Conservation (phyloP, 2,113 vertebrate species). For the Psophia crepitans region DNA sequence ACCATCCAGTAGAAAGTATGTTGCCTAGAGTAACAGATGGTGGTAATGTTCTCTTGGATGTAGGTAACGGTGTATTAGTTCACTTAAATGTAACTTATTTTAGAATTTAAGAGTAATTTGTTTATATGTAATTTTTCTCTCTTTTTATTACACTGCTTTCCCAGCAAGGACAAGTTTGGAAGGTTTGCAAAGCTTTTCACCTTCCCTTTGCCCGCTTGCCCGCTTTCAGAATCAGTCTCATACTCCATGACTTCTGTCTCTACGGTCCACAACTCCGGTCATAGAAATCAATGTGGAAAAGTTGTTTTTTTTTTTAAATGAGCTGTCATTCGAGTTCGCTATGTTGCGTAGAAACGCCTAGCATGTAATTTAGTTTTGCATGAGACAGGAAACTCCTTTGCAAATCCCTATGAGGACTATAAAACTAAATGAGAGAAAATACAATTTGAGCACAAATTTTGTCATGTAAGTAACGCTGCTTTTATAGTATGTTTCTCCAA, state of each 20-base stretch:
- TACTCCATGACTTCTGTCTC: slow-evolving; percentile 89
- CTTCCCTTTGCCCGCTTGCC: slow-evolving; percentile 94
- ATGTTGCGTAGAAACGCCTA: slow-evolving; percentile 23
- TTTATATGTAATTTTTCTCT: slow-evolving; percentile 96
- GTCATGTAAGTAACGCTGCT: slow-evolving; percentile 25
- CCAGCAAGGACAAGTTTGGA: slow-evolving; percentile 99
- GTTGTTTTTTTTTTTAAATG: slow-evolving; percentile 9
- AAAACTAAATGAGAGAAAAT: neutral
- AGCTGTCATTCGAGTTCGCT: slow-evolving; percentile 58
- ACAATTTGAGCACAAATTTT: neutral
- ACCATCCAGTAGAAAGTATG: slow-evolving; percentile 39
- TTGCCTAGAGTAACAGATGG: slow-evolving; percentile 51
- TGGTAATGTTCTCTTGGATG: slow-evolving; percentile 58
- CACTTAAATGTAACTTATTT: slow-evolving; percentile 72
- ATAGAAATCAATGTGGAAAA: slow-evolving; percentile 70
- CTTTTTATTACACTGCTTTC: slow-evolving; percentile 98
- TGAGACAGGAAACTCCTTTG: slow-evolving; percentile 45
- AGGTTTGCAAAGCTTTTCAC: slow-evolving; percentile 99
- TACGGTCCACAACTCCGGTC: slow-evolving; percentile 74
- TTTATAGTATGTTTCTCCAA: neutral
- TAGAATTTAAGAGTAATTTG: slow-evolving; percentile 78
- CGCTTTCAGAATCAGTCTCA: slow-evolving; percentile 84
- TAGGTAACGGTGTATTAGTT: slow-evolving; percentile 71
- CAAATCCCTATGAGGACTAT: slow-evolving; percentile 9
- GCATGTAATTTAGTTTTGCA: slow-evolving; percentile 70